Conservation (phyloP, 2,888 invertebrate species). For the Archaeoteleia sp. region DNA sequence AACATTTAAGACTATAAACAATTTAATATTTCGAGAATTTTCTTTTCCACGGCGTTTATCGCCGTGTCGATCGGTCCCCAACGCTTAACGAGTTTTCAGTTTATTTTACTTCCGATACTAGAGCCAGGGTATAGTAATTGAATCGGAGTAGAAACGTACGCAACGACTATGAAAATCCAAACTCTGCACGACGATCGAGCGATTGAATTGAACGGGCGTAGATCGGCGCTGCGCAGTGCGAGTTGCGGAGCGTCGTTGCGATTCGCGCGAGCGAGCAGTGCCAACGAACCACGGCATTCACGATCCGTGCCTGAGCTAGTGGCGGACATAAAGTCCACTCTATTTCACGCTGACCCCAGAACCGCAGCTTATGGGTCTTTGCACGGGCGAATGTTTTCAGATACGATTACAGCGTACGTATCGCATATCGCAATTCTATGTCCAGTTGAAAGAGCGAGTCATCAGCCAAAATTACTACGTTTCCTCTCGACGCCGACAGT, state of each 20-base stretch:
- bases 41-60: too few relatives aligned
- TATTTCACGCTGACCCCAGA: conserved; percentile 58
- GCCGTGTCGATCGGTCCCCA: too few relatives aligned
- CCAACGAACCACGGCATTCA: conserved; percentile 48
- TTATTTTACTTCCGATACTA: conserved; percentile 26
- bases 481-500: neutral
- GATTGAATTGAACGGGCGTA: conserved; percentile 57
- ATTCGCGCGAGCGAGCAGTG: conserved; percentile 37
- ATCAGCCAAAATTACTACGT: neutral
- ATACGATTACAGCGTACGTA: conserved; percentile 25
- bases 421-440: conserved; percentile 7
- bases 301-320: conserved; percentile 55
- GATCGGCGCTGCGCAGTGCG: conserved; percentile 13
- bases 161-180: conserved; percentile 49
- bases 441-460: conserved; percentile 3
- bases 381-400: conserved; percentile 32
- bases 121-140: conserved; percentile 31
- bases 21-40: too few relatives aligned
- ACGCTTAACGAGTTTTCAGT: conserved; percentile 22
- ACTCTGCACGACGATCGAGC: conserved; percentile 41
- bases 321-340: conserved; percentile 58
- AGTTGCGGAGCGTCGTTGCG: conserved; percentile 28
- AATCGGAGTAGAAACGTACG: conserved; percentile 42
- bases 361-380: conserved; percentile 28
- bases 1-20: too few relatives aligned